These are phyloP conservation scores for Pogonognathellus flavescens DNA, from an alignment of 1,140 invertebrate genomes.

Conservation along the genomic window DNA sequence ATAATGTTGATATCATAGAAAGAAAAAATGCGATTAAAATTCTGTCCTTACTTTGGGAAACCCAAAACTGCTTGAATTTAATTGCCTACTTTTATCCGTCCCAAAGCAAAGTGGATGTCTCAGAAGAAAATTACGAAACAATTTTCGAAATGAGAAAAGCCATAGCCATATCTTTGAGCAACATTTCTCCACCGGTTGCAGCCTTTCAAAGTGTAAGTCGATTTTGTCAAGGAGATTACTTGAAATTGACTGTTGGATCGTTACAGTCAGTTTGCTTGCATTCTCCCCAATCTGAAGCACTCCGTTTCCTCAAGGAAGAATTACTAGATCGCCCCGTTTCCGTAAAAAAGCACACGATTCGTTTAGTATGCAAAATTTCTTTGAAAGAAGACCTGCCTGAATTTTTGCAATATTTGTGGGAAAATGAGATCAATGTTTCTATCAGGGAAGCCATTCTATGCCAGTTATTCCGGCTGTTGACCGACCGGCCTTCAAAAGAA, in stretches of 20 bases:
- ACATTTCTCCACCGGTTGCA: not conserved
- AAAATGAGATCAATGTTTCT: slow-evolving; percentile 38
- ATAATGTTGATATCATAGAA: not conserved
- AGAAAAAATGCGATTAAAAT: slow-evolving; percentile 46
- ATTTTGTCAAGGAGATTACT: slow-evolving; percentile 46
- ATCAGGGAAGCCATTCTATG: slow-evolving; percentile 32
- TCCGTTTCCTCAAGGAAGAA: slow-evolving; percentile 57
- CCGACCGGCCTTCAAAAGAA: slow-evolving; percentile 31
- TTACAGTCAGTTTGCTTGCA: slow-evolving; percentile 32
- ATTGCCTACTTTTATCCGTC: slow-evolving; percentile 50
- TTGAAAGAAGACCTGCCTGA: slow-evolving; percentile 51
- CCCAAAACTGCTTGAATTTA: slow-evolving; percentile 51
- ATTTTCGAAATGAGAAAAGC: slow-evolving; percentile 52
- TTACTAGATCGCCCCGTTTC: slow-evolving; percentile 43
- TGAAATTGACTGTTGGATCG: slow-evolving; percentile 30
- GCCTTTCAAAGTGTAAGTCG: slow-evolving; percentile 2
- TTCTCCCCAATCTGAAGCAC: slow-evolving; percentile 13
- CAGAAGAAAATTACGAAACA: not conserved
- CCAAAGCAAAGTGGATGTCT: slow-evolving; percentile 20
- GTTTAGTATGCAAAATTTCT: slow-evolving; percentile 27
- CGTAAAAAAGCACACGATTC: slow-evolving; percentile 46
- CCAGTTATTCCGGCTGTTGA: slow-evolving; percentile 21
- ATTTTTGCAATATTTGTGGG: slow-evolving; percentile 50
- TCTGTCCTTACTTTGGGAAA: slow-evolving; percentile 43
- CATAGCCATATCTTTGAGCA: slow-evolving; percentile 13